These are phyloP conservation scores for Gasterosteus nipponicus DNA, from an alignment of 2,113 vertebrate genomes.

Conservation along the genomic window DNA sequence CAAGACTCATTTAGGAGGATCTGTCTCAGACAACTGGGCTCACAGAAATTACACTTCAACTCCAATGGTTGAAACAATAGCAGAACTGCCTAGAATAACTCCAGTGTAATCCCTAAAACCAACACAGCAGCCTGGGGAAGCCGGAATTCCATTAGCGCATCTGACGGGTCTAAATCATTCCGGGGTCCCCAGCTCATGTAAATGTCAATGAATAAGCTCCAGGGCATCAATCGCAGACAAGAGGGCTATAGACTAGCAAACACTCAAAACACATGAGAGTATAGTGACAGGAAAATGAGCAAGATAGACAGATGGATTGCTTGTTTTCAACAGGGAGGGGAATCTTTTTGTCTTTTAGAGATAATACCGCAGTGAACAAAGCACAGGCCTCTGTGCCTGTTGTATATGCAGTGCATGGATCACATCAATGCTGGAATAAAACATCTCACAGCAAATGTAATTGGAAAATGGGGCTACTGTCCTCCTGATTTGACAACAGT, in stretches of 20 bases:
- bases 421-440: constrained; percentile 14
- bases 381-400: background rate
- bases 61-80: constrained; percentile 28
- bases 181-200: constrained; percentile 51
- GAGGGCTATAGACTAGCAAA: constrained; percentile 25
- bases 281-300: constrained; percentile 51
- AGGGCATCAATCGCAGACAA: constrained; percentile 48
- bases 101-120: constrained; percentile 46
- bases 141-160: constrained; percentile 44
- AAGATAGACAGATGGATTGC: constrained; percentile 36
- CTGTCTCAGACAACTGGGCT: constrained; percentile 17
- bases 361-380: background rate
- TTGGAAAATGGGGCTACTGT: constrained; percentile 18
- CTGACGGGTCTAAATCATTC: constrained; percentile 60
- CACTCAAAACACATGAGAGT: constrained; percentile 28
- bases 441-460: constrained; percentile 23
- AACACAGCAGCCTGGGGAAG: constrained; percentile 16
- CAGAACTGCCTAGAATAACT: constrained; percentile 23
- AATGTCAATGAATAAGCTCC: constrained; percentile 53
- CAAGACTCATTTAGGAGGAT: constrained; percentile 28
- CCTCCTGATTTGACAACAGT: constrained; percentile 14
- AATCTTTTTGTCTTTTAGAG: constrained; percentile 41
- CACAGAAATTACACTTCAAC: constrained; percentile 36
- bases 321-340: constrained; percentile 14
- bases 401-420: constrained; percentile 14